phyloP scores from a whole-genome alignment of 2,888 invertebrate genomes.

The Eucriotettix oculatus region DNA sequence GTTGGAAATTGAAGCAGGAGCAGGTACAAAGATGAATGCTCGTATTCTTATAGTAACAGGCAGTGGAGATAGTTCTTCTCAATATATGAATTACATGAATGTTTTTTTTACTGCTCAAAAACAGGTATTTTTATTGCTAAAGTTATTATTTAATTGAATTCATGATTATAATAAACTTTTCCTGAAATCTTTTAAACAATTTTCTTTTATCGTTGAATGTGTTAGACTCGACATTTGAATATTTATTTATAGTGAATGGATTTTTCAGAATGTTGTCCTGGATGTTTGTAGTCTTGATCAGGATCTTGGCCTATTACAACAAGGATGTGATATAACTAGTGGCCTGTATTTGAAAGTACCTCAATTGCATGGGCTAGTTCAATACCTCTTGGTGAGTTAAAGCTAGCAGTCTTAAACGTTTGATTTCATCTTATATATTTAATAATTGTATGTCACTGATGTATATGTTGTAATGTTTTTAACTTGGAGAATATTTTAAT shows the following conservation, averaged over 20 bases:
- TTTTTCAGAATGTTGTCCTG: constrained; percentile 58
- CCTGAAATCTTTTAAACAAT: too few relatives aligned
- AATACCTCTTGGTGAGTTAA: constrained; percentile 57
- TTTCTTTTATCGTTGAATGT: too few relatives aligned
- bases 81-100: constrained; percentile 98
- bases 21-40: constrained; percentile 41
- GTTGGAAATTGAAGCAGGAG: constrained; percentile 25
- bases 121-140: constrained; percentile 23
- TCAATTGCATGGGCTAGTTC: constrained; percentile 67
- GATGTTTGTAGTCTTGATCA: constrained; percentile 89
- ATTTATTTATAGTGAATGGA: not conserved
- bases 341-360: constrained; percentile 83
- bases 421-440: too few relatives aligned
- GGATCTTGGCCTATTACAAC: constrained; percentile 79
- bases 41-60: constrained; percentile 77
- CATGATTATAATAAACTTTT: too few relatives aligned
- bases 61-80: constrained; percentile 78
- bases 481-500: too few relatives aligned
- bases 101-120: constrained; percentile 92
- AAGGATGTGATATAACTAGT: constrained; percentile 91
- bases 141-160: too few relatives aligned
- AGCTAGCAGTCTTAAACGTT: not conserved
- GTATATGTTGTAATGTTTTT: too few relatives aligned
- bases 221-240: too few relatives aligned
- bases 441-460: too few relatives aligned